A percentile compares a stretch with the other conserved stretches of the same genome.
Evolutionary conservation across 2,113 vertebrate species (phyloP).

Genomic region (Urocolius indicus): DNA sequence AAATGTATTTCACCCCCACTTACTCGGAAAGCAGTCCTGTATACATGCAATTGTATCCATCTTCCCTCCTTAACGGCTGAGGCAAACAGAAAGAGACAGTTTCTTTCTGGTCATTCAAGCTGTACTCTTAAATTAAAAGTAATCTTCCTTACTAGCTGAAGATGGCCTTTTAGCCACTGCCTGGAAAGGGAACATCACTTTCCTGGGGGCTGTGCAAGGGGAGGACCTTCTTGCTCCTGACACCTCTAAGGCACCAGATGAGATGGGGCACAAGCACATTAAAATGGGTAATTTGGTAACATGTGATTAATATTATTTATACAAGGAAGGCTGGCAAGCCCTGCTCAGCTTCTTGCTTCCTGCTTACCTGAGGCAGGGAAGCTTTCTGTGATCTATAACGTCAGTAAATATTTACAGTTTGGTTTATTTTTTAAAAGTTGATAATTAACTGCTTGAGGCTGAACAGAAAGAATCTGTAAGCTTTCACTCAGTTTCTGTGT

Average conservation of each 20-base stretch:
- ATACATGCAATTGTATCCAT: not conserved
- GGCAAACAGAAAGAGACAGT: not conserved
- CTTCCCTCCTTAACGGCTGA: not conserved
- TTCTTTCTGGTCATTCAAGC: slow-evolving; percentile 17
- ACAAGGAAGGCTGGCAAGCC: not conserved
- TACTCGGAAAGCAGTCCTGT: not conserved
- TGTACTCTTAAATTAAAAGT: slow-evolving; percentile 65
- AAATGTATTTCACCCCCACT: not conserved
- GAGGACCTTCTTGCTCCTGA: not conserved
- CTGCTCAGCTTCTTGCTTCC: not conserved
- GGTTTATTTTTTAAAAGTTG: not conserved
- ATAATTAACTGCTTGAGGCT: not conserved
- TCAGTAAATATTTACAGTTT: not conserved
- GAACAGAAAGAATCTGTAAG: not conserved
- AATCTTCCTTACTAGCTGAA: slow-evolving; percentile 54
- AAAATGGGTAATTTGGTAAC: slow-evolving; percentile 48
- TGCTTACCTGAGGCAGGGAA: not conserved
- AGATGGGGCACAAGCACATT: not conserved
- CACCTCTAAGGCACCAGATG: not conserved
- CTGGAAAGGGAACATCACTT: slow-evolving; percentile 61
- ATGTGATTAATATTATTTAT: slow-evolving; percentile 35
- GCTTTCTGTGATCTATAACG: not conserved
- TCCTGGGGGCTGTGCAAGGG: slow-evolving; percentile 25
- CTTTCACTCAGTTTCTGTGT: not conserved
- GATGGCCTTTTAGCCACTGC: slow-evolving; percentile 72